Base-by-base conservation (phyloP, 92 coral and sea anemone genomes). In the Muricea muricata region DNA sequence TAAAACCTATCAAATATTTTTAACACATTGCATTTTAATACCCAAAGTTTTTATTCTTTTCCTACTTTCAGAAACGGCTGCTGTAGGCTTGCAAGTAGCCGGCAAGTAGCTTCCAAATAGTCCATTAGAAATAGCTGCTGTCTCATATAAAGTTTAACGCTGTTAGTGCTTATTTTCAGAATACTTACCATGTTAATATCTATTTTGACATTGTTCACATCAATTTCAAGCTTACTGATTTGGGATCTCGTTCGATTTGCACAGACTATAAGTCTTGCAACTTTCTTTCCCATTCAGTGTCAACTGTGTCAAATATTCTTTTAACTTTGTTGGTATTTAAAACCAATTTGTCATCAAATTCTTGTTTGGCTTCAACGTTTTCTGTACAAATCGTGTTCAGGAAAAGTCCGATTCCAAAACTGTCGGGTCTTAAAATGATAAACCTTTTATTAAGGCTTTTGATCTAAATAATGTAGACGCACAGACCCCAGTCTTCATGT, bases 221-320 rank as follows among this genome's bases (percentile, higher is more conserved):
- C 86, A 20, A 68, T 82, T 26, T 79, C 86, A 82, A 82, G 79
- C 26, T 82, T 34, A 45, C 61, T 9, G 15, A 82, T 41, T 18
- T 82, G 29, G 21, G 12, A 35, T 73, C 76, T 82, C 70, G 86
- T 47, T 57, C 79, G 74, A 20, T 82, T 69, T 0, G 86, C 70
- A 31, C 67, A 31, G 0, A 82, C 79, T 30, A 70, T 3, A 42
- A 82, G 79, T 47, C 68, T 57, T 29, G 75, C 23, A 69, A 69
- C 86, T 48, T 82, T 82, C 54, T 80, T 48, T 82, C 79, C 86
- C 86, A 82, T 34, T 82, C 86, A 0, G 86, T 82, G 26, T 82
- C 86, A 39, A 82, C 80, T 10, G 80, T 82, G 25, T 28, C 37
- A 18, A 82, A 21, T 82, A 82, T 68, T 0, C 39, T 70, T 69